Percentiles rank a stretch among this genome's conserved stretches.
Evolutionary conservation across 1,140 invertebrate genomes (phyloP).

Genomic region (Drosophila kepulauana): DNA sequence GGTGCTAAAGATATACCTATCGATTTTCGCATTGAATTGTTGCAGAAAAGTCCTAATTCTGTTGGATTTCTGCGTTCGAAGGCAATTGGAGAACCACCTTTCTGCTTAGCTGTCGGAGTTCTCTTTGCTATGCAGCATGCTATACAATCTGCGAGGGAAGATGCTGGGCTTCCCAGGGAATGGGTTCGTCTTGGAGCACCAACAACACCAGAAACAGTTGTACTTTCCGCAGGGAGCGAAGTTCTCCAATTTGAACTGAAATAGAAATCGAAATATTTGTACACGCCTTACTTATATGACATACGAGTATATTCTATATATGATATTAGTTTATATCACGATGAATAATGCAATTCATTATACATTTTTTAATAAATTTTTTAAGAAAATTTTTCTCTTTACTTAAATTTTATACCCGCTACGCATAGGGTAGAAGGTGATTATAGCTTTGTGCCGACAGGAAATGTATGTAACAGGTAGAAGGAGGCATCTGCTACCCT

Average conservation of each 20-base stretch:
- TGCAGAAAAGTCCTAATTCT: constrained; percentile 90
- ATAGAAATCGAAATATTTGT: constrained; percentile 9
- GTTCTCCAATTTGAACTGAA: constrained; percentile 46
- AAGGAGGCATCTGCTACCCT: no score
- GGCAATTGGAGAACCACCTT: constrained; percentile 92
- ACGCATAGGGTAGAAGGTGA: no score
- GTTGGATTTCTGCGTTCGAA: constrained; percentile 91
- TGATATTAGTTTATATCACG: no score
- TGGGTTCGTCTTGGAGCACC: constrained; percentile 86
- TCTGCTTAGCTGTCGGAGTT: constrained; percentile 88
- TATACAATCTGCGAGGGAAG: constrained; percentile 87
- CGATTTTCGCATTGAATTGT: constrained; percentile 91
- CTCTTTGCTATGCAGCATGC: constrained; percentile 91
- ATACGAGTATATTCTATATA: no score
- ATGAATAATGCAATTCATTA: no score
- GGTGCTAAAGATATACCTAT: constrained; percentile 93
- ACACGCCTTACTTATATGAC: no score
- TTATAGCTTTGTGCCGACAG: no score
- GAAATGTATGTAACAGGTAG: no score
- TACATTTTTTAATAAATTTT: no score
- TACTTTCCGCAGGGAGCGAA: constrained; percentile 68
- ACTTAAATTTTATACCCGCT: no score
- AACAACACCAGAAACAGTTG: constrained; percentile 84
- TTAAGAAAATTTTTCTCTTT: no score
- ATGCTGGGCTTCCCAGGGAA: constrained; percentile 86